Percentiles rank a stretch among this genome's conserved stretches.
phyloP scores from a whole-genome alignment of 1,140 invertebrate species.

The Drosophila albomicans region DNA sequence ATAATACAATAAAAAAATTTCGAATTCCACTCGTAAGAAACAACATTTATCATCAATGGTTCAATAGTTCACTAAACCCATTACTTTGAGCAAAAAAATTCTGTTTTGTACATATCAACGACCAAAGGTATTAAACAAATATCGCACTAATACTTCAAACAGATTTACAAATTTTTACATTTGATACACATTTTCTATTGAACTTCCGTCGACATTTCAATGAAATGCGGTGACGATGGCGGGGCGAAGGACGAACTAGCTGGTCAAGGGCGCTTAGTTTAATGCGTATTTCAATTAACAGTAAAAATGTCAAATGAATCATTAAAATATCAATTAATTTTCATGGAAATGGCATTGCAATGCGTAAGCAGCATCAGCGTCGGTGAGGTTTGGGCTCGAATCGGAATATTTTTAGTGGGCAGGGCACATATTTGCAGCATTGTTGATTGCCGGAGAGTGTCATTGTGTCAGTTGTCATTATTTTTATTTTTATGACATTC shows the following conservation, averaged over 20 bases:
- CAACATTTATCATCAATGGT: too few relatives aligned
- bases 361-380: slow-evolving; percentile 11
- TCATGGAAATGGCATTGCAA: slow-evolving; percentile 43
- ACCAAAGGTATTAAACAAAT: slow-evolving; percentile 11
- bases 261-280: slow-evolving; percentile 36
- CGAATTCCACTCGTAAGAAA: too few relatives aligned
- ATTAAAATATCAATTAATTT: slow-evolving; percentile 77
- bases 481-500: slow-evolving; percentile 62
- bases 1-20: too few relatives aligned
- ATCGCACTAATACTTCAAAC: background rate
- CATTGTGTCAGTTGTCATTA: slow-evolving; percentile 56
- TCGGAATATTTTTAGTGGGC: slow-evolving; percentile 12
- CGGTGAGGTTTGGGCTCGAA: slow-evolving; percentile 4
- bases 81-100: too few relatives aligned
- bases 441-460: slow-evolving; percentile 3
- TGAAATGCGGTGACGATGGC: too few relatives aligned
- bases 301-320: slow-evolving; percentile 58
- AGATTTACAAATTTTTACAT: background rate
- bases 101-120: background rate
- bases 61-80: too few relatives aligned
- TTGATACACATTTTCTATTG: background rate
- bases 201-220: too few relatives aligned
- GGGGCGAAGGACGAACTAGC: background rate
- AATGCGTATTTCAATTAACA: slow-evolving; percentile 60
- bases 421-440: slow-evolving; percentile 25